Evolutionary conservation across 2,113 vertebrate species (phyloP).

Genomic region (Ploceus nigricollis): DNA sequence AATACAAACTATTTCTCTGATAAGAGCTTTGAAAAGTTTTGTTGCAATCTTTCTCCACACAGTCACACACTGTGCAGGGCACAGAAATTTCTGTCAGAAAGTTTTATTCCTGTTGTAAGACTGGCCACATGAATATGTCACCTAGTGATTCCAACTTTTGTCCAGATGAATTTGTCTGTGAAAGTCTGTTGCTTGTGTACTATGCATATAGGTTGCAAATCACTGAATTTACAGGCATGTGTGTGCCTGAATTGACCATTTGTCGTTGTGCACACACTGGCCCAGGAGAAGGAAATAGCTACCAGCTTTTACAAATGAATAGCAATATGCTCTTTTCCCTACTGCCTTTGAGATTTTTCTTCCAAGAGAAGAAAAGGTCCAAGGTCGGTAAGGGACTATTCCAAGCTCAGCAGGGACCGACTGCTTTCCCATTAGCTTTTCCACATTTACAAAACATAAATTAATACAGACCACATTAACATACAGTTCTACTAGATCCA

Average conservation of each 20-base stretch:
- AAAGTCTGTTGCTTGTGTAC: background rate
- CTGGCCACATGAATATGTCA: background rate
- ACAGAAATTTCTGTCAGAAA: background rate
- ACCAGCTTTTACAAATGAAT: background rate
- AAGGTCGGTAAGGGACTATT: too few species aligned
- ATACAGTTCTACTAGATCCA: background rate
- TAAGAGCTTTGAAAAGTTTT: background rate
- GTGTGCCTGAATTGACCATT: background rate
- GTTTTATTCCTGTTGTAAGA: background rate
- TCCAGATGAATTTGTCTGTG: background rate
- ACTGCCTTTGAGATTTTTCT: slow-evolving; percentile 8
- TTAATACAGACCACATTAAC: background rate
- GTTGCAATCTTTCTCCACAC: background rate
- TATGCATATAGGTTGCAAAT: background rate
- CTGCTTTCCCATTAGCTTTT: slow-evolving; percentile 13
- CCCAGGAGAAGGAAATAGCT: background rate
- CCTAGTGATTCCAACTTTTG: background rate
- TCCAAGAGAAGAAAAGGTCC: too few species aligned
- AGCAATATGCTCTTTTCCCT: background rate
- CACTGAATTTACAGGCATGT: background rate
- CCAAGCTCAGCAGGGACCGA: background rate
- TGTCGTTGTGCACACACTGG: background rate
- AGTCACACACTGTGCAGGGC: background rate
- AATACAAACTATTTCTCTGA: background rate
- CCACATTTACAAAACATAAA: background rate